Conservation (phyloP, 1,140 invertebrate genomes). For the Tyrophagus putrescentiae region DNA sequence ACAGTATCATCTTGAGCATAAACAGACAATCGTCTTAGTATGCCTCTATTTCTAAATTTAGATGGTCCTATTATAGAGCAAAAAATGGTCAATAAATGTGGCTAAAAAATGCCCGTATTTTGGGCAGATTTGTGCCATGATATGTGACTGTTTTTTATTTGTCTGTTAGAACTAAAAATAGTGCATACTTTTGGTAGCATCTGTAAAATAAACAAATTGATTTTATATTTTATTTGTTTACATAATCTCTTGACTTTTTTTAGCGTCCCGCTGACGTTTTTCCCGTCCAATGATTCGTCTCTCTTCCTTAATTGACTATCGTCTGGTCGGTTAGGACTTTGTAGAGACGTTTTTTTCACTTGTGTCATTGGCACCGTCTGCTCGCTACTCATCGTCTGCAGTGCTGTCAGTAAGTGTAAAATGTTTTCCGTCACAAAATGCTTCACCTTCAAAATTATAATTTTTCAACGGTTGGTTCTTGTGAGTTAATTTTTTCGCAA, state of each 20-base stretch:
- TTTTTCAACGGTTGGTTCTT: conserved; percentile 51
- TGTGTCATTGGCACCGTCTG: conserved; percentile 58
- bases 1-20: too few species aligned
- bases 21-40: too few species aligned
- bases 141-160: too few species aligned
- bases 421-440: conserved; percentile 63
- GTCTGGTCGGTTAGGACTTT: conserved; percentile 41
- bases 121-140: too few species aligned
- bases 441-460: conserved; percentile 56
- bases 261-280: conserved; percentile 82
- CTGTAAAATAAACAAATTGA: too few species aligned
- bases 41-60: too few species aligned
- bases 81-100: too few species aligned
- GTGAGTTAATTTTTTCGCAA: conserved; percentile 52
- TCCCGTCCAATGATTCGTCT: conserved; percentile 81
- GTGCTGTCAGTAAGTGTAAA: conserved; percentile 58
- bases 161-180: too few species aligned
- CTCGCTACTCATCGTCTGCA: conserved; percentile 56
- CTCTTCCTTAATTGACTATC: conserved; percentile 12
- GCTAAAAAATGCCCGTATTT: too few species aligned
- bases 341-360: conserved; percentile 60
- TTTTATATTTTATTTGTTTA: too few species aligned
- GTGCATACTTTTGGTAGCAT: too few species aligned
- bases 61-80: too few species aligned
- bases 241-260: conserved; percentile 83